Evolutionary conservation across 1,140 invertebrate species (phyloP), one percentile per base, ranked within the genome.

Genomic region (Drosophila mauritiana): DNA sequence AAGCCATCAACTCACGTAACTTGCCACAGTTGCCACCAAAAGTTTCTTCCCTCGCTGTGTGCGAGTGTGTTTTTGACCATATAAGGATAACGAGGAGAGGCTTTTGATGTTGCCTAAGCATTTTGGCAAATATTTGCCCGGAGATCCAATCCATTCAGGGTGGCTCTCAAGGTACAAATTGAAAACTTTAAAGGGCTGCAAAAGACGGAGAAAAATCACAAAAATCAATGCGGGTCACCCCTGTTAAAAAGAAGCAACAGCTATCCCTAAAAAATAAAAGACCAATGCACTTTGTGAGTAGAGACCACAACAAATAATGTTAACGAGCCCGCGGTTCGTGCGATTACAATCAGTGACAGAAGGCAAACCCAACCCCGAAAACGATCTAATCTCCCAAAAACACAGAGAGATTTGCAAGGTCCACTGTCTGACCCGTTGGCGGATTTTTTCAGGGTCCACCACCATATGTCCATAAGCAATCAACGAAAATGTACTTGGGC

Each of bases 311-410:
- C 57, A 78, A 84, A 79, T 80, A 83, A 77, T 79, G 83, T 78
- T 88, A 86, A 86, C 82, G 78, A 86, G 83, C 78, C 68, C 68
- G 82, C 83, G 69, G 78, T 78, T 46, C 48, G 22, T 46, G 27
- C 73, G 82, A 86, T 86, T 86, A 82, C 83, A 88, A 86, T 86
- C 82, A 86, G 83, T 88, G 82, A 88, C 82, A 88, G 73, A 86
- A 86, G 82, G 82, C 81, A 75, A 75, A 54, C 45, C 73, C 68
- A 53, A 52, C 53, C 72, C 70, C 51, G 40, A 53, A 45, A 13
- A 57, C 46, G 73, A 75, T 75, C 59, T 75, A 75, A 75, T 75
- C 73, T 65, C 48, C 12, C 45, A 55, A 59, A 54, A 58, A 69
- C n/a, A 57, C 58, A 64, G 58, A 68, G 36, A 40, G 62, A 76